Conservation (phyloP, 1,140 invertebrate species). For the Bombus pyrosoma region DNA sequence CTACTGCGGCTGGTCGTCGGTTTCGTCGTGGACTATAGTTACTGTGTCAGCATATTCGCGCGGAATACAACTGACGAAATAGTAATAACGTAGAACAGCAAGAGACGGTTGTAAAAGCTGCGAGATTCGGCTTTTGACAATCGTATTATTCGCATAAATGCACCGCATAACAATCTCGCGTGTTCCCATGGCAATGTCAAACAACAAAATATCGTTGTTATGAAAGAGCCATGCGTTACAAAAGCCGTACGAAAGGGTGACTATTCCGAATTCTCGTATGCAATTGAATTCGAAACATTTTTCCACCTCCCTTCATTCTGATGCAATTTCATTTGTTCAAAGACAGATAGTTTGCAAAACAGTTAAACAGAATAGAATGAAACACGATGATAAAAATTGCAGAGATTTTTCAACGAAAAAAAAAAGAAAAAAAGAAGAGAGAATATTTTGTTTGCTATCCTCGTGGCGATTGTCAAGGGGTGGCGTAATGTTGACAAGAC, state of each 20-base stretch:
- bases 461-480: background rate
- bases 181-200: background rate
- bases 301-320: background rate
- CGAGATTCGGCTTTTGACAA: conserved; percentile 2
- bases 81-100: conserved; percentile 15
- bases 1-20: background rate
- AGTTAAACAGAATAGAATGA: background rate
- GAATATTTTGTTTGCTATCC: background rate
- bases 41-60: conserved; percentile 33
- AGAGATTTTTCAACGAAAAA: background rate
- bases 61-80: conserved; percentile 11
- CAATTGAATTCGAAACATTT: background rate
- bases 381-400: background rate
- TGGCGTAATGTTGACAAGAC: conserved; percentile 4
- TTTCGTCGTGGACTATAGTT: background rate
- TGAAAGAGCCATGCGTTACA: background rate
- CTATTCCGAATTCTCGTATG: background rate
- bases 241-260: background rate
- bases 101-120: conserved; percentile 1
- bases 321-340: conserved; percentile 8
- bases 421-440: background rate
- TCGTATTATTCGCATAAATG: conserved; percentile 6
- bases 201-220: background rate
- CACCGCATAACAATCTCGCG: background rate
- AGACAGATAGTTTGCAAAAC: background rate